Percentiles rank a stretch among this genome's conserved stretches.
phyloP scores from a whole-genome alignment of 2,797 vertebrate species.

The Catostomus latipinnis region DNA sequence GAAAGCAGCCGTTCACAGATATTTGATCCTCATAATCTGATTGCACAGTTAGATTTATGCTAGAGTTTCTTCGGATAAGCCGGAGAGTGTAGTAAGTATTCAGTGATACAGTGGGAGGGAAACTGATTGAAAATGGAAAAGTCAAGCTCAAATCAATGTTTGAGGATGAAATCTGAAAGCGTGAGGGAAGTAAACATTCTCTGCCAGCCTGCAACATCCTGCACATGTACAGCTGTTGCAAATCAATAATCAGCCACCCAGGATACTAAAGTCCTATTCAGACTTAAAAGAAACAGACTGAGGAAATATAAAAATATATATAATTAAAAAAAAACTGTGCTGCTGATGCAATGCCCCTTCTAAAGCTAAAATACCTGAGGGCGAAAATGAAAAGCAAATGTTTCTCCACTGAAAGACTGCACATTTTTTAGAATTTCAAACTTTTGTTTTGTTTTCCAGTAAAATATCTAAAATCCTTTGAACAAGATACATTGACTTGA shows the following conservation, averaged over 20 bases:
- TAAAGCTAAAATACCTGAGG: conserved; percentile 40
- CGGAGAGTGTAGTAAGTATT: conserved; percentile 9
- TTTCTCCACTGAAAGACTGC: neutral
- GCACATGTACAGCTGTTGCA: conserved; percentile 38
- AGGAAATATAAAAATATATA: conserved; percentile 18
- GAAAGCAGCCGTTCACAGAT: conserved; percentile 3
- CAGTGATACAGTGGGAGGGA: conserved; percentile 6
- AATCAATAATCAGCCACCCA: conserved; percentile 48
- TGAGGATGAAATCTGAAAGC: conserved; percentile 24
- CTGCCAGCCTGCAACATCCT: conserved; percentile 40
- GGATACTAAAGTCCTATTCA: conserved; percentile 30
- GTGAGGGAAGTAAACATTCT: conserved; percentile 41
- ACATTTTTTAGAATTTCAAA: too few species aligned
- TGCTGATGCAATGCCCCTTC: conserved; percentile 55
- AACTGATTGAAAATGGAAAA: conserved; percentile 46
- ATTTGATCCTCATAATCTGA: conserved; percentile 41
- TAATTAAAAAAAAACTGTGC: conserved; percentile 9
- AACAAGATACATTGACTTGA: too few species aligned
- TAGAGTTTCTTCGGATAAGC: conserved; percentile 18
- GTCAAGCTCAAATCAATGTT: conserved; percentile 49
- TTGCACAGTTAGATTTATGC: conserved; percentile 30
- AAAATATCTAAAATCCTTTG: too few species aligned
- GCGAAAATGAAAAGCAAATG: conserved; percentile 26
- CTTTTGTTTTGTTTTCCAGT: too few species aligned
- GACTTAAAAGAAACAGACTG: conserved; percentile 36